phyloP scores from a whole-genome alignment of 2,888 invertebrate genomes.

The Sthenelais limicola region DNA sequence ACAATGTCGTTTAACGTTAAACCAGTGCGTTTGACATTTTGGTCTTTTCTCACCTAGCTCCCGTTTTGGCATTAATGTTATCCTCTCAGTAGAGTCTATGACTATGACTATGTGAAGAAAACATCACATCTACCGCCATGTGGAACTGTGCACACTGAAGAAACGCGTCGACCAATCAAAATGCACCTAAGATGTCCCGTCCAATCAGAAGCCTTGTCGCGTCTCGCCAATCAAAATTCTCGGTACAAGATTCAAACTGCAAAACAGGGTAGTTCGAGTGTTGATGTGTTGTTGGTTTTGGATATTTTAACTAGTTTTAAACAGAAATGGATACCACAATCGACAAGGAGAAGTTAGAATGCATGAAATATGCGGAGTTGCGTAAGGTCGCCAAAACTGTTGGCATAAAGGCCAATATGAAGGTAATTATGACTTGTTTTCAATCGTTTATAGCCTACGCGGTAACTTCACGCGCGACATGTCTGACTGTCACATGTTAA shows the following conservation, averaged over 20 bases:
- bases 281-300: constrained; percentile 3
- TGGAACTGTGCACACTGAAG: constrained; percentile 14
- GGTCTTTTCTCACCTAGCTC: too few relatives aligned
- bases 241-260: constrained; percentile 39
- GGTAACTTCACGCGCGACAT: neutral
- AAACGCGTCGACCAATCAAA: constrained; percentile 32
- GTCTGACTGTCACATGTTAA: too few relatives aligned
- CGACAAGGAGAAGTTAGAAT: constrained; percentile 24
- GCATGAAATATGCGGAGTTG: constrained; percentile 40
- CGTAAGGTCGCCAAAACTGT: constrained; percentile 40
- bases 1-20: too few relatives aligned
- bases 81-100: too few relatives aligned
- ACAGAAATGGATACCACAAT: constrained; percentile 26
- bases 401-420: constrained; percentile 45
- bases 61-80: too few relatives aligned
- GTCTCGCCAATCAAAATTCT: constrained; percentile 28
- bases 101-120: too few relatives aligned
- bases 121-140: constrained; percentile 42
- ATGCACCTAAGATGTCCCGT: neutral
- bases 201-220: constrained; percentile 34
- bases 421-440: constrained; percentile 41
- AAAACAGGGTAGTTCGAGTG: neutral
- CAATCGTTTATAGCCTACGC: neutral
- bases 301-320: constrained; percentile 10
- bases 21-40: too few relatives aligned